phyloP scores from a whole-genome alignment of 2,888 invertebrate species.

The Ormyrus labotus region DNA sequence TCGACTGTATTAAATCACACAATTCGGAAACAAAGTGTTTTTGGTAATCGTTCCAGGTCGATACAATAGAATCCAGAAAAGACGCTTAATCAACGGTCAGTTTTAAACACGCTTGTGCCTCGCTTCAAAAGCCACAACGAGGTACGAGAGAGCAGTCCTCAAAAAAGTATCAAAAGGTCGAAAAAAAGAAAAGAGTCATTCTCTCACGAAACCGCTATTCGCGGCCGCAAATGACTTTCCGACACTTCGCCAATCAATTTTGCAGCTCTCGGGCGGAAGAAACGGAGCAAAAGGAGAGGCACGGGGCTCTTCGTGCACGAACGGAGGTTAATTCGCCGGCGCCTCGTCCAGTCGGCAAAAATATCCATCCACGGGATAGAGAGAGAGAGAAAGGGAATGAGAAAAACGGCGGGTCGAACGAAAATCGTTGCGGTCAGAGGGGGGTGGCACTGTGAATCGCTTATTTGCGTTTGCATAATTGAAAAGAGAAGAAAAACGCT shows the following conservation, averaged over 20 bases:
- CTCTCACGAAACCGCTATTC: slow-evolving; percentile 36
- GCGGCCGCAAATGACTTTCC: slow-evolving; percentile 52
- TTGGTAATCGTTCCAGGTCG: no score
- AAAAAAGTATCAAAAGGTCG: not conserved
- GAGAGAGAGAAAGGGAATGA: slow-evolving; percentile 7
- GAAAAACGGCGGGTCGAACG: slow-evolving; percentile 22
- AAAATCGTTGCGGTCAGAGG: slow-evolving; percentile 53
- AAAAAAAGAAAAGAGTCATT: slow-evolving; percentile 10
- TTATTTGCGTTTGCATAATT: slow-evolving; percentile 56
- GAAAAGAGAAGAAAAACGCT: slow-evolving; percentile 45
- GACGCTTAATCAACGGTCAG: not conserved
- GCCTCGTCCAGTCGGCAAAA: slow-evolving; percentile 58
- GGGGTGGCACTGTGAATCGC: slow-evolving; percentile 18
- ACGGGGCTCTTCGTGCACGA: slow-evolving; percentile 11
- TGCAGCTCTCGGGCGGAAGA: slow-evolving; percentile 16
- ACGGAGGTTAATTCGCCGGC: slow-evolving; percentile 55
- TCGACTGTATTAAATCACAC: not conserved
- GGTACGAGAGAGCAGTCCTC: not conserved
- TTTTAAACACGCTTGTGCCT: slow-evolving; percentile 35
- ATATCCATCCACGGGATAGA: slow-evolving; percentile 41
- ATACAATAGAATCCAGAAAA: slow-evolving; percentile 5
- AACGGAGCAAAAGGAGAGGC: slow-evolving; percentile 1
- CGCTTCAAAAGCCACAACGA: slow-evolving; percentile 28
- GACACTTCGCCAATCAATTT: slow-evolving; percentile 56
- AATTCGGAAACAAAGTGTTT: not conserved